Evolutionary conservation across 2,888 invertebrate species (phyloP).

Genomic region (Dasysyrphus tricinctus): DNA sequence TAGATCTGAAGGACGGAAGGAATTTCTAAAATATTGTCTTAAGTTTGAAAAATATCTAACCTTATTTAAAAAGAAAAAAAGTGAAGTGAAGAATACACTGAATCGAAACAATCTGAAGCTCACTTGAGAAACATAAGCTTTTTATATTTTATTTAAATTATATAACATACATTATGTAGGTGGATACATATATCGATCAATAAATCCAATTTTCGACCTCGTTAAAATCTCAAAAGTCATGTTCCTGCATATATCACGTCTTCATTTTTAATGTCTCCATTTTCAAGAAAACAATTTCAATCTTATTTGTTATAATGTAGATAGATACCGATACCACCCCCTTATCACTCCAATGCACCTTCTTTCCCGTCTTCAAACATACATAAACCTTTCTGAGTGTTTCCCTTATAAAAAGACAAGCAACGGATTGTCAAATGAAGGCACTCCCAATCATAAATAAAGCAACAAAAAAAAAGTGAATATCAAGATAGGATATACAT

Average conservation of each 20-base stretch:
- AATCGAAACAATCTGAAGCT: too few species aligned
- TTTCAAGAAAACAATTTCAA: slow-evolving; percentile 38
- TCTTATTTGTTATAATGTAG: slow-evolving; percentile 19
- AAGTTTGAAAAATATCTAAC: too few species aligned
- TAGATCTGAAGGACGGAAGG: too few species aligned
- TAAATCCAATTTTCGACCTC: slow-evolving; percentile 31
- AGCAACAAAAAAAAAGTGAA: slow-evolving; percentile 4
- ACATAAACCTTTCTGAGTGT: not conserved
- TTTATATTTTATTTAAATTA: too few species aligned
- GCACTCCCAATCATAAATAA: slow-evolving; percentile 55
- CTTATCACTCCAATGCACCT: too few species aligned
- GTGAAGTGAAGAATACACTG: too few species aligned
- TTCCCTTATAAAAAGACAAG: slow-evolving; percentile 26
- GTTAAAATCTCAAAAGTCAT: slow-evolving; percentile 28
- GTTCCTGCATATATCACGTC: not conserved
- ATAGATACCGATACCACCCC: too few species aligned
- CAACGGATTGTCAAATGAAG: slow-evolving; percentile 50
- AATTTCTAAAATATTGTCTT: too few species aligned
- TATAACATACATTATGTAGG: too few species aligned
- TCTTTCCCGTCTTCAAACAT: not conserved
- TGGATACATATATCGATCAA: not conserved
- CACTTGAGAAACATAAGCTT: too few species aligned
- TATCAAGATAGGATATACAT: slow-evolving; percentile 10
- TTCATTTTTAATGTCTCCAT: slow-evolving; percentile 16
- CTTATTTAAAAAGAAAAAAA: too few species aligned